Evolutionary conservation across 2,888 invertebrate genomes (phyloP).

Genomic region (Halictus quadricinctus): DNA sequence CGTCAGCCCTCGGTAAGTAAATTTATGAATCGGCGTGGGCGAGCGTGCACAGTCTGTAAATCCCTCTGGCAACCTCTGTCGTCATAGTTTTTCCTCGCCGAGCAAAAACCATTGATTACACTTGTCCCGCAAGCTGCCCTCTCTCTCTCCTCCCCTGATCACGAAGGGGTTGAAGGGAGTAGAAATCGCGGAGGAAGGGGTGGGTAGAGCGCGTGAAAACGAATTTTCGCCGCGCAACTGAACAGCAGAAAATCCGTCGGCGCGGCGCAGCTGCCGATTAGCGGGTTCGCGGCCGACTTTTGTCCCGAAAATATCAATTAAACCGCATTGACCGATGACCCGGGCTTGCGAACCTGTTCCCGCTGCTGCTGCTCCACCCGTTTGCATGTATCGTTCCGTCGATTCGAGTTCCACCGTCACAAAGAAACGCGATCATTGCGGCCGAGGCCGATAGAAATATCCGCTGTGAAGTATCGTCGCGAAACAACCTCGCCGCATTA

Average conservation of each 20-base stretch:
- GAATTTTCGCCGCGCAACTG: conserved; percentile 1
- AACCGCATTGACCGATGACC: conserved; percentile 7
- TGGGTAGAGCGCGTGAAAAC: neutral
- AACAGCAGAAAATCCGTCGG: conserved; percentile 15
- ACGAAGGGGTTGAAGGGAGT: neutral
- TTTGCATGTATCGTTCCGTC: neutral
- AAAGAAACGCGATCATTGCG: conserved; percentile 45
- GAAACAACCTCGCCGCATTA: conserved; percentile 53
- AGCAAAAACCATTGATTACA: conserved; percentile 14
- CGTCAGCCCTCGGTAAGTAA: neutral
- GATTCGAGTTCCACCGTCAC: conserved; percentile 21
- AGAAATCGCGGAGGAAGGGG: neutral
- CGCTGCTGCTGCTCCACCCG: neutral
- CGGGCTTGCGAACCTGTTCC: neutral
- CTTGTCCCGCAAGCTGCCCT: neutral
- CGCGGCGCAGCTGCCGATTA: conserved; percentile 25
- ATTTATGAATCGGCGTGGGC: neutral
- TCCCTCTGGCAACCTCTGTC: neutral
- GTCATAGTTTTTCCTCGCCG: neutral
- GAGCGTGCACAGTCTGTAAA: neutral
- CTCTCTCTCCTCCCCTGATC: neutral
- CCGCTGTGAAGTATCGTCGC: conserved; percentile 48
- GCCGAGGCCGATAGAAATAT: conserved; percentile 53
- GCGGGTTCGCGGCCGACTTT: conserved; percentile 26
- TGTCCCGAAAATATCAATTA: conserved; percentile 43